Evolutionary conservation across 2,113 vertebrate genomes (phyloP), one percentile per base, ranked within the genome.

Genomic region (Craseonycteris thonglongyai): DNA sequence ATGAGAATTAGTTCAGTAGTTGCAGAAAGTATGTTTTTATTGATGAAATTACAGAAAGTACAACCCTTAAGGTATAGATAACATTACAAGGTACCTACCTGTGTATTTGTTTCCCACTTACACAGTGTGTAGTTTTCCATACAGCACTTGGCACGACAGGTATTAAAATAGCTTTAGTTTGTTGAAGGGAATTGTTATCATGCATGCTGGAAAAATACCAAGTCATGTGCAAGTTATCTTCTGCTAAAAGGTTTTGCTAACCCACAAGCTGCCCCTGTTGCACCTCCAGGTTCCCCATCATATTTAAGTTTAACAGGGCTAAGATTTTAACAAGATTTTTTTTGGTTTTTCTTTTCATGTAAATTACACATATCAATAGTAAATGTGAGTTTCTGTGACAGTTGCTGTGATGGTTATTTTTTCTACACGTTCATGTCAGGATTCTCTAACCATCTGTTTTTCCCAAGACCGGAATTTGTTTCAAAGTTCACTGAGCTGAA

Each of bases 391-490:
- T 75, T 38, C 58, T 38, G 0, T 45, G 40, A n/a, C n/a, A n/a
- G n/a, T n/a, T 11, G 19, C 2, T 0, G 28, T 11, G 12, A 30
- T 58, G 54, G 61, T 51, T 74, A 11, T n/a, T 92, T 66, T 45
- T 87, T 28, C 82, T 94, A 12, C 1, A 9, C 16, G 15, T 59
- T 68, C 15, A 47, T 45, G 12, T 90, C 30, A 85, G 66, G 90
- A 79, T 88, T 79, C 69, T 79, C 80, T 95, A 63, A 91, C n/a
- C 40, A 13, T 95, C 88, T 94, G 8, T 69, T 59, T 89, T 59
- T 93, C 54, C 95, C 66, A 97, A 99, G 99, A 96, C 98, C 98
- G 2, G 98, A 99, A 95, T 99, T 99, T 91, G 96, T 99, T 96
- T 98, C 98, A 59, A 99, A 99, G 97, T 98, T 99, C 92, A 97